A percentile compares a stretch with the other conserved stretches of the same genome.
These are phyloP conservation scores for Machaerirhynchus nigripectus DNA, from an alignment of 2,113 vertebrate species.

Conservation along the genomic window DNA sequence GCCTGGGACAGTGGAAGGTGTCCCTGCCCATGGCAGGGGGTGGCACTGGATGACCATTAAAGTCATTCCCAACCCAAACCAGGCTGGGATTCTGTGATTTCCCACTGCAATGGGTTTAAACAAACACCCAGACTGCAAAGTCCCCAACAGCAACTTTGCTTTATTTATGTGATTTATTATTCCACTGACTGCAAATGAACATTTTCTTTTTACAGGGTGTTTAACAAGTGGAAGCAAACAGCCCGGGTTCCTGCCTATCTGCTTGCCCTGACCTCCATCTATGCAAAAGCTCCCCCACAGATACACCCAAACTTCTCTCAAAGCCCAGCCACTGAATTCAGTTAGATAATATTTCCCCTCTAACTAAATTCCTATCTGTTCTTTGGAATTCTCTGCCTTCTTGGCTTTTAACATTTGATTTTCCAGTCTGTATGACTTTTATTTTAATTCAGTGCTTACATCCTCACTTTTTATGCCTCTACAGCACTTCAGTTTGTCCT, in stretches of 20 bases:
- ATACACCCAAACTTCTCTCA: not conserved
- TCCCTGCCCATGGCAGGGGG: not conserved
- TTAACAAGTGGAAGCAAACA: not conserved
- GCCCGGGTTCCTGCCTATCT: not conserved
- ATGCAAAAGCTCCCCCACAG: not conserved
- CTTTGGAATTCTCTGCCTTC: not conserved
- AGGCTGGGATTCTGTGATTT: not conserved
- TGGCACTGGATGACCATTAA: not conserved
- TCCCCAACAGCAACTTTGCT: not conserved
- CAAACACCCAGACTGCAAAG: not conserved
- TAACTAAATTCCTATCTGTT: not conserved
- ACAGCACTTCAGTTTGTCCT: not conserved
- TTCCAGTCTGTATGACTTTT: not conserved
- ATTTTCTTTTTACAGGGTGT: no score
- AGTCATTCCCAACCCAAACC: not conserved
- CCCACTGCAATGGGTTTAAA: not conserved
- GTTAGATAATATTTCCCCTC: not conserved
- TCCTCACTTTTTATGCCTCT: not conserved
- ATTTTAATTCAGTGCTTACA: not conserved
- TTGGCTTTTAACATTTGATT: not conserved
- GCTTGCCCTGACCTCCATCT: not conserved
- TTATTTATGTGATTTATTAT: not conserved
- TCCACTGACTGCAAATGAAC: rapidly evolving
- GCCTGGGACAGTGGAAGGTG: rapidly evolving
- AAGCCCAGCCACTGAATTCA: not conserved